phyloP scores from a whole-genome alignment of 2,113 vertebrate genomes.

The Vidua macroura region DNA sequence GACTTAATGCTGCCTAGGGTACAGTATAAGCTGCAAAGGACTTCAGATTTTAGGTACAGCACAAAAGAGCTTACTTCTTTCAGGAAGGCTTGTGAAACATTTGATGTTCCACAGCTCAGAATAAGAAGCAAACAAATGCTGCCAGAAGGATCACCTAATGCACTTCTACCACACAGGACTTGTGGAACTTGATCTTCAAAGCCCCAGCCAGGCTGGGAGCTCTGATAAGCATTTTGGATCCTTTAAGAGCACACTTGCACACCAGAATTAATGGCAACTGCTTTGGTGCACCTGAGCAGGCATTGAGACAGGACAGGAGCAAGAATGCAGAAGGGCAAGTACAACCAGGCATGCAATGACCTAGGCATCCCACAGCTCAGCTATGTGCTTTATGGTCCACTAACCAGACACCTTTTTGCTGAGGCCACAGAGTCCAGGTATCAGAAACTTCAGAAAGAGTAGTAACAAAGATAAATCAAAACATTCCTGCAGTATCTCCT shows the following conservation, averaged over 20 bases:
- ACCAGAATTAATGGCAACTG: neutral
- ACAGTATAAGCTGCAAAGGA: neutral
- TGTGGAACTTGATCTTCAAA: neutral
- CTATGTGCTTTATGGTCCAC: neutral
- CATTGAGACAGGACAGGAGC: neutral
- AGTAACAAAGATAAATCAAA: neutral
- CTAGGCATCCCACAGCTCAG: neutral
- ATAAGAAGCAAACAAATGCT: neutral
- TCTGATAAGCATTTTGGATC: neutral
- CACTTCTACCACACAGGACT: neutral
- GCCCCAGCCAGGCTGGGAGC: neutral
- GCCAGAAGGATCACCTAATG: neutral
- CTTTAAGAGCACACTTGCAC: neutral
- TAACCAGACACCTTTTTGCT: neutral
- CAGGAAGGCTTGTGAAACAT: neutral
- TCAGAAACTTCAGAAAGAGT: neutral
- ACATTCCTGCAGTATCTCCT: neutral
- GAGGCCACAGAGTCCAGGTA: neutral
- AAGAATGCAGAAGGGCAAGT: conserved; percentile 36
- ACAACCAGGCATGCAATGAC: neutral
- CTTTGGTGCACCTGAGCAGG: neutral
- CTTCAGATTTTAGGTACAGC: neutral
- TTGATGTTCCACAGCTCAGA: neutral
- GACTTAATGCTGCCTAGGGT: neutral
- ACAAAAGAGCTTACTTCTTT: neutral